Conservation (phyloP, 2,113 vertebrate genomes). For the Leuciscus idus region DNA sequence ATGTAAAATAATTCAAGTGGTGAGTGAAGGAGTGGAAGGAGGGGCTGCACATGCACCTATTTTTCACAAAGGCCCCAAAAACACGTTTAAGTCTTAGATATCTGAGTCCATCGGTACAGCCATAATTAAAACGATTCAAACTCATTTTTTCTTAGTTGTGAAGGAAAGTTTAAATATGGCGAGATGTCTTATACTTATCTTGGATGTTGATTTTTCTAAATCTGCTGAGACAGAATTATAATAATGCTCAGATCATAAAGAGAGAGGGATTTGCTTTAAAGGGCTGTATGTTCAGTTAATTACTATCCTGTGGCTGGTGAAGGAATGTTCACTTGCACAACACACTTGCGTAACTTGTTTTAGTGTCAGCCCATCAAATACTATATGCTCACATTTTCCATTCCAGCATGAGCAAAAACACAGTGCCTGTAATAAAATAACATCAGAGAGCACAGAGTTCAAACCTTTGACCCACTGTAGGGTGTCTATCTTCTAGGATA, state of each 20-base stretch:
- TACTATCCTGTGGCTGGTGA: slow-evolving; percentile 39
- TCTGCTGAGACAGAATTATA: slow-evolving; percentile 3
- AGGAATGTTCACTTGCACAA: slow-evolving; percentile 70
- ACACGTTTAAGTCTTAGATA: neutral
- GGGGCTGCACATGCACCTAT: too few species aligned
- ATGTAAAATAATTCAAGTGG: slow-evolving; percentile 12
- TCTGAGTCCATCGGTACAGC: neutral
- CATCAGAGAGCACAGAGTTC: slow-evolving; percentile 3
- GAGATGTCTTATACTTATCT: neutral
- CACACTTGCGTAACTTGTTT: slow-evolving; percentile 66
- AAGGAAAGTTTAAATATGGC: neutral
- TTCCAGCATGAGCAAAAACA: slow-evolving; percentile 55
- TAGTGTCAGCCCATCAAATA: slow-evolving; percentile 58
- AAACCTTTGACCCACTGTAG: neutral
- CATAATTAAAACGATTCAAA: slow-evolving; percentile 1
- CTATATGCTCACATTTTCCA: slow-evolving; percentile 65
- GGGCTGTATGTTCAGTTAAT: slow-evolving; percentile 60
- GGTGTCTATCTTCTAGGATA: neutral
- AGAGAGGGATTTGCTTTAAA: slow-evolving; percentile 58
- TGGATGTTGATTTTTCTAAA: slow-evolving; percentile 1
- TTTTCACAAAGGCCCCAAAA: neutral
- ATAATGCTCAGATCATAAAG: neutral
- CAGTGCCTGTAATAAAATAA: neutral
- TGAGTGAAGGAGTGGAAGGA: neutral
- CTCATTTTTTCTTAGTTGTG: neutral